These are phyloP conservation scores for Dryocosmus kuriphilus DNA, from an alignment of 2,888 invertebrate species.

Conservation along the genomic window DNA sequence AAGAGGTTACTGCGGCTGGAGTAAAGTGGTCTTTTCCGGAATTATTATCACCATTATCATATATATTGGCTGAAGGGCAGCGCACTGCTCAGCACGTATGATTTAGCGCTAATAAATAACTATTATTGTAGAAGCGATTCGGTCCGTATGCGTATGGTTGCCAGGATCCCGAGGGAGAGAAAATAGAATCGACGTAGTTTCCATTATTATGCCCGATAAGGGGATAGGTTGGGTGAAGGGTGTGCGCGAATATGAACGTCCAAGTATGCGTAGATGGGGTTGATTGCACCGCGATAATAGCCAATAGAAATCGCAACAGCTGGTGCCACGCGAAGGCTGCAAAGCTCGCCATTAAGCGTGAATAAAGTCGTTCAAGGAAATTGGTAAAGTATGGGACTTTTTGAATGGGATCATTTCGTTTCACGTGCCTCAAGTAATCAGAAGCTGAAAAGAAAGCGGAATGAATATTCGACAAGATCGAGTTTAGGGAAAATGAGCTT, in stretches of 20 bases:
- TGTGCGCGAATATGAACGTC: slow-evolving; percentile 49
- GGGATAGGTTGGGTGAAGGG: slow-evolving; percentile 62
- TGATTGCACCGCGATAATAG: slow-evolving; percentile 71
- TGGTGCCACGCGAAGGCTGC: neutral
- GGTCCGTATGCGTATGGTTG: slow-evolving; percentile 56
- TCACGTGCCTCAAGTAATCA: neutral
- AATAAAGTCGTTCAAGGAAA: slow-evolving; percentile 30
- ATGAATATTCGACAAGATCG: neutral
- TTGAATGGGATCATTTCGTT: neutral
- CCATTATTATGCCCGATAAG: slow-evolving; percentile 73
- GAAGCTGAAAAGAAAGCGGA: neutral
- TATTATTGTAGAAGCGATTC: slow-evolving; percentile 72
- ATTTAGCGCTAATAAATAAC: slow-evolving; percentile 77
- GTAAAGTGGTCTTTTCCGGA: slow-evolving; percentile 70
- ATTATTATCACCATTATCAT: slow-evolving; percentile 76
- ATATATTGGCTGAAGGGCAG: slow-evolving; percentile 71
- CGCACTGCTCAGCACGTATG: slow-evolving; percentile 72
- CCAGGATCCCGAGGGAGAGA: slow-evolving; percentile 71
- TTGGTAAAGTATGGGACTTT: neutral
- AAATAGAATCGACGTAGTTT: slow-evolving; percentile 77
- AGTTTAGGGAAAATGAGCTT: neutral
- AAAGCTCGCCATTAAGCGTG: slow-evolving; percentile 26
- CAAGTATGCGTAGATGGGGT: slow-evolving; percentile 63
- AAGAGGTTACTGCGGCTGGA: slow-evolving; percentile 48
- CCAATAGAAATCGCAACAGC: slow-evolving; percentile 57